These are phyloP conservation scores for Polydesmus complanatus DNA, from an alignment of 2,888 invertebrate genomes.

Conservation along the genomic window DNA sequence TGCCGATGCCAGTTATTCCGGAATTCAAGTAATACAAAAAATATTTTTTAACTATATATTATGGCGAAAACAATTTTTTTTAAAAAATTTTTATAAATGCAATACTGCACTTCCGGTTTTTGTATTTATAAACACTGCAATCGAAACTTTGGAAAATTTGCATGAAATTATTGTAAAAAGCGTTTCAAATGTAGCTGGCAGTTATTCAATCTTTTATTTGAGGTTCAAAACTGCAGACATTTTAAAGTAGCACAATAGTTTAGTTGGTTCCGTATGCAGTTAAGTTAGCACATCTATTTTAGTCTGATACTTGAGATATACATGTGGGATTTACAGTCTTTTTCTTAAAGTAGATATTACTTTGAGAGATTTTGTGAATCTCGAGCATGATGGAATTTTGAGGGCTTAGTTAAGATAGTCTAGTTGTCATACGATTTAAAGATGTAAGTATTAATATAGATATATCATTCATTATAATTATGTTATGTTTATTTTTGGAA, in stretches of 20 bases:
- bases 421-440: not conserved
- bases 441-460: not conserved
- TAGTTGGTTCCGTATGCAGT: not conserved
- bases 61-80: too few relatives aligned
- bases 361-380: not conserved
- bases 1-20: slow-evolving; percentile 15
- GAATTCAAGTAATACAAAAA: slow-evolving; percentile 13
- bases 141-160: too few relatives aligned
- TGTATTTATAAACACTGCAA: not conserved
- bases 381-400: not conserved
- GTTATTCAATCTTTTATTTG: too few relatives aligned
- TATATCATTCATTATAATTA: too few relatives aligned
- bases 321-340: not conserved
- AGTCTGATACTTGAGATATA: not conserved
- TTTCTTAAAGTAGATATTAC: too few relatives aligned
- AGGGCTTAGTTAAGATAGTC: not conserved
- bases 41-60: too few relatives aligned
- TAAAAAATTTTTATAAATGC: not conserved
- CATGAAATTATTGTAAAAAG: too few relatives aligned
- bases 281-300: slow-evolving; percentile 3
- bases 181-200: too few relatives aligned
- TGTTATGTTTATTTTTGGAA: too few relatives aligned
- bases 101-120: not conserved
- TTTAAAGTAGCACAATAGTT: not conserved
- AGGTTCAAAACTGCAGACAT: too few relatives aligned